Conservation (phyloP, 2,888 invertebrate genomes). For the Athalia circularis region DNA sequence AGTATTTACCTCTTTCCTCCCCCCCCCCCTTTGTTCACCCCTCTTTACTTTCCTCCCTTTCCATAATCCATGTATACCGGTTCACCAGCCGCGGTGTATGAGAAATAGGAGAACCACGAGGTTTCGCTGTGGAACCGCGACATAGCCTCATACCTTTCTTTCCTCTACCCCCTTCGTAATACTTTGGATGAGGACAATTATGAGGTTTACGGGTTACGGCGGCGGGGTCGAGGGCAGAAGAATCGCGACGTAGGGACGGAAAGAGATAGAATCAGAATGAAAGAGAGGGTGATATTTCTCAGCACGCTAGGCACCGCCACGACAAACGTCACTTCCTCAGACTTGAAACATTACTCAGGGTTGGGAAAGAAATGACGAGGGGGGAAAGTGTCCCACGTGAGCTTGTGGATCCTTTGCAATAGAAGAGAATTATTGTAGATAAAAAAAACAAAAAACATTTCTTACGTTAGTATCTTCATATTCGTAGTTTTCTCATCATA, state of each 20-base stretch:
- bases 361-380: no score
- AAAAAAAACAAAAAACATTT: constrained; percentile 22
- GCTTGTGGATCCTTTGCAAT: not conserved
- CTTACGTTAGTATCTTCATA: not conserved
- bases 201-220: constrained; percentile 53
- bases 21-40: constrained; percentile 23
- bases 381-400: constrained; percentile 5
- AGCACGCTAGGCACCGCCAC: constrained; percentile 49
- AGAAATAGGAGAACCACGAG: not conserved
- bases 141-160: not conserved
- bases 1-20: constrained; percentile 55
- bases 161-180: constrained; percentile 48
- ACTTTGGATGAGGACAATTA: constrained; percentile 63
- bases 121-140: not conserved
- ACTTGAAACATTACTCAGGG: constrained; percentile 64
- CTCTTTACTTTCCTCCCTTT: not conserved
- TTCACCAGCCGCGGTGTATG: no score
- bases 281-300: constrained; percentile 16
- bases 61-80: not conserved
- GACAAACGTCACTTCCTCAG: constrained; percentile 57
- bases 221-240: constrained; percentile 41
- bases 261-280: constrained; percentile 14
- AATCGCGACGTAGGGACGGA: not conserved
- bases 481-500: not conserved
- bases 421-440: not conserved